These are phyloP conservation scores for Dicycla oo DNA, from an alignment of 2,888 invertebrate genomes.

Conservation along the genomic window DNA sequence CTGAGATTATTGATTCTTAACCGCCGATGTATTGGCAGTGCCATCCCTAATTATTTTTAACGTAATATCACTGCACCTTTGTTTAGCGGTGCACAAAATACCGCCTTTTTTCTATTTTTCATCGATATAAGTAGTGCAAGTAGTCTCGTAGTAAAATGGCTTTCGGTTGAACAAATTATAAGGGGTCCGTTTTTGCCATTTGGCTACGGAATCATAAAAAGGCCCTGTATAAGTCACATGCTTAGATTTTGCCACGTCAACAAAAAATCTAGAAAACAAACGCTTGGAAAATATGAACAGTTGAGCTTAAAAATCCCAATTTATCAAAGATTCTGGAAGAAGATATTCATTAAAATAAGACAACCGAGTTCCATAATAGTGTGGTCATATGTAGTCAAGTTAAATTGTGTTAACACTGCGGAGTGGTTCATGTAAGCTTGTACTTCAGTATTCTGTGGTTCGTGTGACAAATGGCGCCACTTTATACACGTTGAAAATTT, in stretches of 20 bases:
- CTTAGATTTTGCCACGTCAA: neutral
- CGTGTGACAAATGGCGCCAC: slow-evolving; percentile 69
- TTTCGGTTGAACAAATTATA: too few species aligned
- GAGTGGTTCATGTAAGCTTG: slow-evolving; percentile 66
- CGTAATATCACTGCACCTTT: neutral
- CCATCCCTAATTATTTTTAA: too few species aligned
- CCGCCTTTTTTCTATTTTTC: too few species aligned
- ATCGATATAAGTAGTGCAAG: too few species aligned
- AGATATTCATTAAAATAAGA: slow-evolving; percentile 28
- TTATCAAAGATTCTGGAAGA: neutral
- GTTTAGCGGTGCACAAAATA: too few species aligned
- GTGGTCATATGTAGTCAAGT: slow-evolving; percentile 66
- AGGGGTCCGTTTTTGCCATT: neutral
- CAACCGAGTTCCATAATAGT: slow-evolving; percentile 57
- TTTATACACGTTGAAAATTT: slow-evolving; percentile 70
- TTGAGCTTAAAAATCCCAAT: neutral
- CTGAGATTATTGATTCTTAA: too few species aligned
- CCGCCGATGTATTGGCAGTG: too few species aligned
- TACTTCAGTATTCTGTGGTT: slow-evolving; percentile 67
- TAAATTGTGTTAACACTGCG: slow-evolving; percentile 69
- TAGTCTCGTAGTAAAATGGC: too few species aligned
- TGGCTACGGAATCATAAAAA: neutral
- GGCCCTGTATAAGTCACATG: too few species aligned
- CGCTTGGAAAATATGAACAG: neutral
- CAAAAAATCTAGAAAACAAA: neutral